Evolutionary conservation across 2,113 vertebrate genomes (phyloP), one percentile per base, ranked within the genome.

Genomic region (Sinosuthora webbiana): DNA sequence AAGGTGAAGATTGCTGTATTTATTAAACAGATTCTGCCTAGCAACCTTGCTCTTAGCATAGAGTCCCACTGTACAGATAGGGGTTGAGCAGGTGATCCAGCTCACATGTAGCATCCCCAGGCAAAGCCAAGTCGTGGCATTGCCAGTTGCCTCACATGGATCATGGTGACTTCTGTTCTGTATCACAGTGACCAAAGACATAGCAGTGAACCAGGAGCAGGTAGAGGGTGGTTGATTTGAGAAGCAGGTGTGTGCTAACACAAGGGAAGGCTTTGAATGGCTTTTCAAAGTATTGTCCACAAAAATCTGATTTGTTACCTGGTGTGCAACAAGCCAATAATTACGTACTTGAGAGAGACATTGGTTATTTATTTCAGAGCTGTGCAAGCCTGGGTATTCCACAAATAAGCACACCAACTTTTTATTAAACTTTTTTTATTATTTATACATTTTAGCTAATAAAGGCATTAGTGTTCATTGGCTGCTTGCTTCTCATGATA

Each of bases 141-240:
- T 50, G 52, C 52, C 1, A 0, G 11, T 6, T 76, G 53, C 49
- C 23, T 77, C 42, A 16, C 0, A 0, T 1, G 0, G 1, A 18
- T 55, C 30, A 8, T 2, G 8, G n/a, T 56, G 70, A 44, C 25
- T 92, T 80, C 41, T 78, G 0, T 22, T 62, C 28, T 90, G 15
- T 45, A 3, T 50, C n/a, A 15, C 4, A 5, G 52, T 17, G 57
- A 45, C 79, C 62, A 55, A 45, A 73, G 62, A 37, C 0, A 2
- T 5, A 35, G 49, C 56, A 50, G 41, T 44, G 56, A 79, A 53
- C 35, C 74, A 75, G 47, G n/a, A 81, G 47, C 20, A 59, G 33
- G 69, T 18, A n/a, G 74, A 68, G 8, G 15, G 18, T 70, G 59
- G 25, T 17, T 83, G 23, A 10, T 56, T 75, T 68, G 68, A 76